Evolutionary conservation across 2,113 vertebrate species (phyloP).

Genomic region (Bubo scandiacus): DNA sequence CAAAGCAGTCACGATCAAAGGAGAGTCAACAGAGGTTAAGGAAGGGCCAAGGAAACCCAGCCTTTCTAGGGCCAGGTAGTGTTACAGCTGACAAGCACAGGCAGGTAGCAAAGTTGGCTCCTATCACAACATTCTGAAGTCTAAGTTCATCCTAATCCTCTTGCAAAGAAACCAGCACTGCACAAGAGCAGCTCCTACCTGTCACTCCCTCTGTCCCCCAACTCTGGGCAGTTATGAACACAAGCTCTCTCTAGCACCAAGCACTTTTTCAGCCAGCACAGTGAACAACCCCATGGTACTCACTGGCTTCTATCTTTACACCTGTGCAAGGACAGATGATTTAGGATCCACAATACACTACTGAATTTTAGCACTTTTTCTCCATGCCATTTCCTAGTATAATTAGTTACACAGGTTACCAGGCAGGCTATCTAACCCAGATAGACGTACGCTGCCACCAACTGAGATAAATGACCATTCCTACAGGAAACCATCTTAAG

Average conservation of each 20-base stretch:
- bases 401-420: neutral
- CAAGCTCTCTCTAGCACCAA: neutral
- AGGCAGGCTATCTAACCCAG: neutral
- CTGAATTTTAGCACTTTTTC: neutral
- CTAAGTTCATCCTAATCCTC: neutral
- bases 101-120: neutral
- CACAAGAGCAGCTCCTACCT: neutral
- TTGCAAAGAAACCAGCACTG: neutral
- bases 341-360: neutral
- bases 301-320: neutral
- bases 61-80: neutral
- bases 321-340: neutral
- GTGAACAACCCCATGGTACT: neutral
- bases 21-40: neutral
- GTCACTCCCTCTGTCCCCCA: neutral
- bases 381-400: neutral
- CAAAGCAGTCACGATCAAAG: accelerated
- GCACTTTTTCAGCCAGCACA: neutral
- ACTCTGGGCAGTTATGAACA: accelerated
- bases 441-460: neutral
- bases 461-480: neutral
- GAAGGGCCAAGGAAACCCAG: neutral
- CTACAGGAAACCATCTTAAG: neutral
- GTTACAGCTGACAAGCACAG: neutral
- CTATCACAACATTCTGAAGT: neutral